Evolutionary conservation across 1,140 invertebrate species (phyloP), one percentile per base, ranked within the genome.

Genomic region (Andrena cerasifolii): DNA sequence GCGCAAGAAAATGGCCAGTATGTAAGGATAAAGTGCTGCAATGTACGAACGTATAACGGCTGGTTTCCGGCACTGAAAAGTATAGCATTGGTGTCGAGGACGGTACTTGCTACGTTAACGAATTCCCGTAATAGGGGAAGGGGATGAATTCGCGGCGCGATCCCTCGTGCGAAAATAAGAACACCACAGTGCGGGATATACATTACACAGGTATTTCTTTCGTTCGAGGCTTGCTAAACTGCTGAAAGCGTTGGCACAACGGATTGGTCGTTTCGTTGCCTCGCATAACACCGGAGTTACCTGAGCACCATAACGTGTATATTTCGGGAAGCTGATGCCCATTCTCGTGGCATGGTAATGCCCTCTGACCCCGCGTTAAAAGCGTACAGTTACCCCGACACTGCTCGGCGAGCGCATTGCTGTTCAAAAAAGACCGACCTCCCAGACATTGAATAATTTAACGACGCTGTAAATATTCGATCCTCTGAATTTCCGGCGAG

Each of bases 21-120:
- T 63, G 54, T 80, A 80, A 80, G 53, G 58, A 83, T 63, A 80
- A 76, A 80, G 51, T 67, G 75, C 49, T 53, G 21, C 79, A 84
- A 83, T 80, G 77, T 21, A 79, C 36, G 24, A n/a, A 67, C 47
- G 33, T 70, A 65, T 65, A 68, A 62, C 67, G 66, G 51, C 66
- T 40, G 26, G 10, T 51, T 66, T 61, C 53, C 31, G 61, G 51
- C 14, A 3, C 54, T 51, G 47, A 51, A 66, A 66, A 67, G 71
- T 47, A 71, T 63, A 45, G 24, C 51, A 49, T 24, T 8, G 40
- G 28, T 40, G 36, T 6, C 26, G n/a, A 1, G 21, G 28, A 21
- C 6, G 47, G 16, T 47, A 40, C 28, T 8, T 8, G 24, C 6
- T 18, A 24, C 51, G 43, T 61, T 82, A 71, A 62, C 31, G 56